Percentiles rank a stretch among this genome's conserved stretches.
These are phyloP conservation scores for Lophotis ruficrista DNA, from an alignment of 2,113 vertebrate genomes.

Conservation along the genomic window DNA sequence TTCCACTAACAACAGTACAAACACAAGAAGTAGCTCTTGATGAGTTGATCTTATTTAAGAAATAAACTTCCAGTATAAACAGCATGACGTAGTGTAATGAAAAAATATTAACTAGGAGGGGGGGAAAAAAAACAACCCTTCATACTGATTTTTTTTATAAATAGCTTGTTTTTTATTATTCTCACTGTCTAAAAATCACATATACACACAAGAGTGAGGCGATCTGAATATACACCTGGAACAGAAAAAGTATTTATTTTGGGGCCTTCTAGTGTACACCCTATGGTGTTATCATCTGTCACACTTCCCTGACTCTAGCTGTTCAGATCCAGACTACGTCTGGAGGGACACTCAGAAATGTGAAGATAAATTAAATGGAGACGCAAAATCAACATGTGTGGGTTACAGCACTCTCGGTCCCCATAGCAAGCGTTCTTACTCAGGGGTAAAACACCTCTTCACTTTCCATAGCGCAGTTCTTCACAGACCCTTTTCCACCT, in stretches of 20 bases:
- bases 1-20: neutral
- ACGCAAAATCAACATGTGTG: accelerated
- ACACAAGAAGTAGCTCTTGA: neutral
- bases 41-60: neutral
- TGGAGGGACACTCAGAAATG: neutral
- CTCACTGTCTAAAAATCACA: neutral
- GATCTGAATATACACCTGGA: neutral
- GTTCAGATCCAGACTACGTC: neutral
- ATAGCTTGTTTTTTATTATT: neutral
- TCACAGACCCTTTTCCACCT: neutral
- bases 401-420: neutral
- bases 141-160: neutral
- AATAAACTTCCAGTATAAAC: neutral
- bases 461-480: neutral
- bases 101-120: neutral
- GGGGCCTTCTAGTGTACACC: neutral
- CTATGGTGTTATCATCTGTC: neutral
- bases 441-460: neutral
- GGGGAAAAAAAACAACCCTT: neutral
- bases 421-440: neutral
- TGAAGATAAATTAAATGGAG: neutral
- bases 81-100: neutral
- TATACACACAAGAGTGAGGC: neutral
- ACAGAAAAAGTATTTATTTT: neutral
- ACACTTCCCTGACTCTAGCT: neutral